phyloP scores from a whole-genome alignment of 2,888 invertebrate genomes.

The Neoaliturus tenellus region DNA sequence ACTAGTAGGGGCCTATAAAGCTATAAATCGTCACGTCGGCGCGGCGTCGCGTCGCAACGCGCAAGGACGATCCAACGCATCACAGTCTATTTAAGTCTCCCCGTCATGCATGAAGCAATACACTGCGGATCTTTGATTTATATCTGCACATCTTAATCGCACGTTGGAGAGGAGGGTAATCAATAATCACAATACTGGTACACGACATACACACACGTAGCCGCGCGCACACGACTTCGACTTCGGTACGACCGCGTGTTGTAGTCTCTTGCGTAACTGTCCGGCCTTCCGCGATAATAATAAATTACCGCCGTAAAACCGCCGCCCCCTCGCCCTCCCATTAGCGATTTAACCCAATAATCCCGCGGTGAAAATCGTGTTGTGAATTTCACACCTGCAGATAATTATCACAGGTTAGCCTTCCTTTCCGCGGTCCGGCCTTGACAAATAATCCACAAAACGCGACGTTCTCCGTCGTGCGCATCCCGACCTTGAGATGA shows the following conservation, averaged over 20 bases:
- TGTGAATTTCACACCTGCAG: conserved; percentile 29
- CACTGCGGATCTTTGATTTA: conserved; percentile 2
- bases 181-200: conserved; percentile 21
- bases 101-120: background rate
- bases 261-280: background rate
- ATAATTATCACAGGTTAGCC: conserved; percentile 28
- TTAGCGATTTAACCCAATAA: conserved; percentile 14
- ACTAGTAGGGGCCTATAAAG: too few species aligned
- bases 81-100: conserved; percentile 14
- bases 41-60: too few species aligned
- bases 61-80: conserved; percentile 63
- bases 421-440: conserved; percentile 7
- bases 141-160: conserved; percentile 29
- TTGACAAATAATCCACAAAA: conserved; percentile 46
- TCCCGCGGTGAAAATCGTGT: background rate
- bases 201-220: background rate
- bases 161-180: background rate
- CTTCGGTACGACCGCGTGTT: conserved; percentile 4
- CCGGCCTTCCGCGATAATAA: background rate
- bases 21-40: too few species aligned
- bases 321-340: background rate
- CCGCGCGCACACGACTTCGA: background rate
- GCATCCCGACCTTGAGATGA: conserved; percentile 33
- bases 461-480: conserved; percentile 27
- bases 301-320: background rate